Evolutionary conservation across 2,888 invertebrate species (phyloP), one percentile per base, ranked within the genome.

Genomic region (Seira sanloemensis): DNA sequence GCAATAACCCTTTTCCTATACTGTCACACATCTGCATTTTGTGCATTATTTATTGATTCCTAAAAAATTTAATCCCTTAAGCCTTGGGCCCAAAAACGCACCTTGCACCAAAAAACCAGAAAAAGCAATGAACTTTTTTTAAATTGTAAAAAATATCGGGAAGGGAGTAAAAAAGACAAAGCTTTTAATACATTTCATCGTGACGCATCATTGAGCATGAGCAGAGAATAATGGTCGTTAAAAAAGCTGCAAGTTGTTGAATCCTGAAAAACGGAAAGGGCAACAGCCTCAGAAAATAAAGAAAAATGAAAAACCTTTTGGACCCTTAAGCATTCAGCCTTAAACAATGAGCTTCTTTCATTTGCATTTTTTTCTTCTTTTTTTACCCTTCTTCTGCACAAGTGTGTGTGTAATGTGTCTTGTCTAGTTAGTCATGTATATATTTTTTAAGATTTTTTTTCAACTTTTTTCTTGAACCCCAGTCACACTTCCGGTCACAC

Each of bases 401-500:
- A 50, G 37, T 50, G 12, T 12, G 50, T 12, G 50, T 50, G 50
- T 50, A 16, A 37, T 50, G 50, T 50, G 50, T 50, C n/a, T n/a
- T n/a, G n/a, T 18, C 50, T 50, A 7, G 50, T 50, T 50, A 50
- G 50, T 50, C n/a, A n/a, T n/a, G n/a, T n/a, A n/a, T n/a, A n/a
- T n/a, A n/a, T n/a, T n/a, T n/a, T n/a, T n/a, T n/a, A n/a, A n/a
- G 50, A 50, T 50, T 50, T 50, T 50, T 50, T 50, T 69, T 46
- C 25, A 82, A 82, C 71, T 66, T 88, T 86, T 87, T 89, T n/a
- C n/a, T n/a, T n/a, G n/a, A 88, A 88, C 89, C 89, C 83, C 84
- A 84, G 87, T 85, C 89, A 88, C 89, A 88, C 89, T 89, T 89
- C 89, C 89, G 89, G 89, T 89, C 89, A 88, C 87, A 88, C 87